Evolutionary conservation across 2,888 invertebrate genomes (phyloP), one percentile per base, ranked within the genome.

Genomic region (Epistrophe eligans): DNA sequence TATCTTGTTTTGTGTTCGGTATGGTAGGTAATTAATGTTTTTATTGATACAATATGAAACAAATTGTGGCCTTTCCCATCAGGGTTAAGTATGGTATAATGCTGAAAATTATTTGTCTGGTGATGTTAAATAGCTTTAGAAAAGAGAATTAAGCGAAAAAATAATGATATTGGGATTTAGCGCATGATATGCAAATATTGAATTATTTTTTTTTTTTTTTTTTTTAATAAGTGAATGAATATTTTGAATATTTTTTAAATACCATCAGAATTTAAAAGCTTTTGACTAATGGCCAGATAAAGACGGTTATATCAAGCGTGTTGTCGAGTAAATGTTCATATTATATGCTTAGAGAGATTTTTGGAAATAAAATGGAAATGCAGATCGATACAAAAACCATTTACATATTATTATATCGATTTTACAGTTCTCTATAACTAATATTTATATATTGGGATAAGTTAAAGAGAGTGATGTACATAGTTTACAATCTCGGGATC

Each of bases 41-140:
- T 70, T 79, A 87, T 87, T 72, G 83, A 79, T 87, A 66, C 55
- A 87, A 83, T 71, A 83, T 79, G 66, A 76, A 76, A 83, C 87
- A 87, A 83, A 87, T 87, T 79, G 79, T 50, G 64, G 70, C 32
- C 62, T 67, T 81, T 85, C 67, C 50, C 67, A 67, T 73, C 67
- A 70, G 84, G 81, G 77, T 70, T 82, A 58, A 43, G 77, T 82
- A 58, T 32, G 24, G 64, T 64, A 82, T 70, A 50, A 67, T 19
- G 38, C 35, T 17, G 50, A 19, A 67, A 50, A 19, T 67, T 50
- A 67, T 67, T 67, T 67, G 50, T 17, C 67, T 67, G 50, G 19
- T n/a, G 48, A 17, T 50, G 19, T 67, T 35, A 19, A 50, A 50
- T 17, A 67, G 19, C 48, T 66, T 66, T 48, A 66, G 48, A 50